Percentiles rank a stretch among this genome's conserved stretches.
Conservation (phyloP, 2,797 vertebrate species). For the Tolypeutes matacus region DNA sequence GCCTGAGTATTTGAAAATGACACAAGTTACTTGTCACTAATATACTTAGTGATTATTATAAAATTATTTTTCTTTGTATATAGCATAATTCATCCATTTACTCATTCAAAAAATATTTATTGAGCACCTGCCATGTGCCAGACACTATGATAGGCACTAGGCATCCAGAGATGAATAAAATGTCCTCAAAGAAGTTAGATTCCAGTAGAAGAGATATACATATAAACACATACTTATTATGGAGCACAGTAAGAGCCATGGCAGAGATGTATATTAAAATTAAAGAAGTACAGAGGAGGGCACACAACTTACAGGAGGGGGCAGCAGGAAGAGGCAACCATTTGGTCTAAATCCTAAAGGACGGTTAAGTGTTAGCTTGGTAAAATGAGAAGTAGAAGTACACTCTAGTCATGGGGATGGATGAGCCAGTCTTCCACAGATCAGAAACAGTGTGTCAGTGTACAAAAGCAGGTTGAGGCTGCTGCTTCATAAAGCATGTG, state of each 20-base stretch:
- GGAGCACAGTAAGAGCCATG: neutral
- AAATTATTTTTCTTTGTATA: conserved; percentile 55
- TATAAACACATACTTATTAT: neutral
- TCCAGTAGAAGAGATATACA: neutral
- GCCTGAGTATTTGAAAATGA: conserved; percentile 65
- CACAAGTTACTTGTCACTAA: conserved; percentile 64
- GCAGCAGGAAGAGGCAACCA: neutral
- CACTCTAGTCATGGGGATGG: neutral
- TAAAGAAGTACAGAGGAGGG: neutral
- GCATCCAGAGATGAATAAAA: neutral
- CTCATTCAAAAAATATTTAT: conserved; percentile 43
- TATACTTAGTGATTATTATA: conserved; percentile 60
- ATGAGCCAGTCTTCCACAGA: neutral
- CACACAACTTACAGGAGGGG: neutral
- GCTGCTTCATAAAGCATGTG: neutral
- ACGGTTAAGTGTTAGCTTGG: neutral
- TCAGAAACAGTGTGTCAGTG: neutral
- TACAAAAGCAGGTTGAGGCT: neutral
- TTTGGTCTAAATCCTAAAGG: neutral
- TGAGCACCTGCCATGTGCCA: neutral
- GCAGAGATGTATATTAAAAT: conserved; percentile 23
- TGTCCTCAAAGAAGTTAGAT: neutral
- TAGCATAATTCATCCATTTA: conserved; percentile 42
- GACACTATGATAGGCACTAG: neutral
- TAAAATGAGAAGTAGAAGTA: neutral